These are phyloP conservation scores for Amorpha juglandis DNA, from an alignment of 2,888 invertebrate species.

Conservation along the genomic window DNA sequence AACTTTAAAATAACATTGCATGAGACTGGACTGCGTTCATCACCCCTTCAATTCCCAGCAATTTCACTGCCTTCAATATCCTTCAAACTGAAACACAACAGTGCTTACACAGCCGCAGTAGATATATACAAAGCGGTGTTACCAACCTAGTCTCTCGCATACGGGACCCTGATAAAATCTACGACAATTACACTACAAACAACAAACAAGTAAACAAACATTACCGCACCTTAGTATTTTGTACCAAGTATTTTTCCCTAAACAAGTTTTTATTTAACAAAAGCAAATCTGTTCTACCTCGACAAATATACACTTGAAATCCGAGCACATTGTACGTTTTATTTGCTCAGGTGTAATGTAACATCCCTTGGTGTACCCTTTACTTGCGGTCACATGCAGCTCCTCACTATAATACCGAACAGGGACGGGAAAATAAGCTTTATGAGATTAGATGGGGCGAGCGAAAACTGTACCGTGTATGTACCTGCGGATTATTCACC, in stretches of 20 bases:
- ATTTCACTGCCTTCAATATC: too few relatives aligned
- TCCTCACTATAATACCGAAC: constrained; percentile 47
- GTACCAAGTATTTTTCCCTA: neutral
- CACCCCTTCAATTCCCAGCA: too few relatives aligned
- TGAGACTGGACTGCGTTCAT: too few relatives aligned
- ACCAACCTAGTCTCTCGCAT: too few relatives aligned
- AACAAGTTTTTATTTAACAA: constrained; percentile 15
- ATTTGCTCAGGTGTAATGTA: constrained; percentile 33
- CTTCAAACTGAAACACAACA: too few relatives aligned
- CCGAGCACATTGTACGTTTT: constrained; percentile 27
- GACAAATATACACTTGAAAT: constrained; percentile 23
- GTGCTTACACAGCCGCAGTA: too few relatives aligned
- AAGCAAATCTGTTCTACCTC: constrained; percentile 3
- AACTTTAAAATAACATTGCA: too few relatives aligned
- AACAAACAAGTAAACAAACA: neutral
- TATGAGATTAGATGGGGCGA: constrained; percentile 60
- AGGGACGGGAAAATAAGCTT: constrained; percentile 59
- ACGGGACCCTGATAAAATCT: too few relatives aligned
- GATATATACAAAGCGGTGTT: too few relatives aligned
- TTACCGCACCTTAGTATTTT: neutral
- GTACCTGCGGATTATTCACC: constrained; percentile 23
- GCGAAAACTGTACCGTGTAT: constrained; percentile 39
- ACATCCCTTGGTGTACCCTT: constrained; percentile 29
- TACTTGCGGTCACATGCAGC: constrained; percentile 47
- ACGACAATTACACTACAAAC: too few relatives aligned